phyloP scores from a whole-genome alignment of 2,888 invertebrate genomes.

The Ptychoptera contaminata region DNA sequence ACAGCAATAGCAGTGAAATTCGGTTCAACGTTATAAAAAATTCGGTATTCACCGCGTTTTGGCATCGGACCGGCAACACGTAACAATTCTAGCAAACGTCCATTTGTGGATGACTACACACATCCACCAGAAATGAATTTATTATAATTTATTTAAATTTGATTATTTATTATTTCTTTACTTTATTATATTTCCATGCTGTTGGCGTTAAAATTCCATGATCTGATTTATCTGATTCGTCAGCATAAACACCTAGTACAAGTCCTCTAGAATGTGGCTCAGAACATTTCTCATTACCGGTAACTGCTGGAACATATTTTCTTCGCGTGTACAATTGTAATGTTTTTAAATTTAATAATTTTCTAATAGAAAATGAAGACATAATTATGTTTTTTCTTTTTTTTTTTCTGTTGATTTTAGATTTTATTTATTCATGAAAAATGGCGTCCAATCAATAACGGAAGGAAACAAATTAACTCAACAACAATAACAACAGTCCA shows the following conservation, averaged over 20 bases:
- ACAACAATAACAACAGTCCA: no score
- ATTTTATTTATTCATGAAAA: no score
- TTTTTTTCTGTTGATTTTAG: no score
- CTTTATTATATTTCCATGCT: slow-evolving; percentile 41
- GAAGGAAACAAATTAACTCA: no score
- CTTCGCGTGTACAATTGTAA: no score
- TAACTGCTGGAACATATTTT: background rate
- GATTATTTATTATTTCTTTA: slow-evolving; percentile 16
- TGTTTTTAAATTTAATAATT: no score
- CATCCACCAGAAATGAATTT: background rate
- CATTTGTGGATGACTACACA: slow-evolving; percentile 21
- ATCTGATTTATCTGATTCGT: slow-evolving; percentile 37
- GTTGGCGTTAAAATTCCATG: slow-evolving; percentile 42
- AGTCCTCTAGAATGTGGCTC: slow-evolving; percentile 33
- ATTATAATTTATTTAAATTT: background rate
- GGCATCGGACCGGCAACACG: slow-evolving; percentile 20
- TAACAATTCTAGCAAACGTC: slow-evolving; percentile 38
- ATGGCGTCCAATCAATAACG: no score
- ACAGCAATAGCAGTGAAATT: slow-evolving; percentile 45
- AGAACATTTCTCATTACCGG: slow-evolving; percentile 20
- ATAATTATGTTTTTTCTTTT: no score
- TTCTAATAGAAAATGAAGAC: no score
- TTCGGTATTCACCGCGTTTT: slow-evolving; percentile 20
- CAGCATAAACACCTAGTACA: slow-evolving; percentile 45
- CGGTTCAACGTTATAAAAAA: slow-evolving; percentile 43